phyloP scores from a whole-genome alignment of 2,888 invertebrate genomes.

The Petrolisthes cinctipes region DNA sequence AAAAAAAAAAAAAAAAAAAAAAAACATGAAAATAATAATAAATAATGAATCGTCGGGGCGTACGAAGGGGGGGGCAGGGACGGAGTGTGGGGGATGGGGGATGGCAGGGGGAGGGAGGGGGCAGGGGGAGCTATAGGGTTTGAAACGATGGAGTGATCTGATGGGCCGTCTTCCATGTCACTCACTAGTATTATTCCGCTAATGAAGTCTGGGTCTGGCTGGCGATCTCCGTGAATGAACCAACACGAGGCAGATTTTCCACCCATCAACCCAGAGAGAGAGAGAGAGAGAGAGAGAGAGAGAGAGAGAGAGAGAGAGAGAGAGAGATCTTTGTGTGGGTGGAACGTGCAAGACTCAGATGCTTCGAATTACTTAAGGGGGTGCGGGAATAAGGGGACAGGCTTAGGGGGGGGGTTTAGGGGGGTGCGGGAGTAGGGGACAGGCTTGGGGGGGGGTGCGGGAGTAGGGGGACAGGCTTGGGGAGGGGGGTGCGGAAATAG shows the following conservation, averaged over 20 bases:
- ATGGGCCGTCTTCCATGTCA: neutral
- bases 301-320: neutral
- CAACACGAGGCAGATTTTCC: neutral
- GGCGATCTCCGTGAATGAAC: neutral
- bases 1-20: constrained; percentile 9
- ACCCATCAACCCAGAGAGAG: neutral
- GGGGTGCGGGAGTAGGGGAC: too few species aligned
- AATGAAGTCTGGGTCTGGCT: neutral
- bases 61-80: constrained; percentile 3
- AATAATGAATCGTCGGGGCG: too few species aligned
- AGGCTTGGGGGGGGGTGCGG: too few species aligned
- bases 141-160: neutral
- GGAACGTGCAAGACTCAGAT: neutral
- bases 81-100: neutral
- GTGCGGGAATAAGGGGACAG: too few species aligned
- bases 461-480: too few species aligned
- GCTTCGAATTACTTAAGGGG: too few species aligned
- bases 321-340: too few species aligned
- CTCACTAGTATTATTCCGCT: neutral
- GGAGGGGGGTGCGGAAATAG: too few species aligned
- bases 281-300: neutral
- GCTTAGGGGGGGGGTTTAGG: too few species aligned
- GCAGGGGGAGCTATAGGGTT: neutral
- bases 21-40: neutral
- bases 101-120: neutral